These are phyloP conservation scores for Dryobates pubescens DNA, from an alignment of 2,797 vertebrate genomes.

Conservation along the genomic window DNA sequence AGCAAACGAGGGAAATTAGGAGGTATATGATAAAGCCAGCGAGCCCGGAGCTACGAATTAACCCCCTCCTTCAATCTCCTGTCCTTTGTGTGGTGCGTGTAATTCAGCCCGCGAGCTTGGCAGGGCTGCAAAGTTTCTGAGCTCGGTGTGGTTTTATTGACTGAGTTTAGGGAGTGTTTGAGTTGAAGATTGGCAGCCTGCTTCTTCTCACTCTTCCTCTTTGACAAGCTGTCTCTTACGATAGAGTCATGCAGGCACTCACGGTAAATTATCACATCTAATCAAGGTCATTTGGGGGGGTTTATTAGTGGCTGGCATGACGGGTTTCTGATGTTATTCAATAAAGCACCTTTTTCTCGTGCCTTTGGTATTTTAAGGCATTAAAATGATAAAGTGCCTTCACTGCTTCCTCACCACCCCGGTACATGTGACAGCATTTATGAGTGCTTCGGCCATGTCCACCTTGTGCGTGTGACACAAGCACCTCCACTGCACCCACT, in stretches of 20 bases:
- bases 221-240: not conserved
- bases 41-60: not conserved
- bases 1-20: not conserved
- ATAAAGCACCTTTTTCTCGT: not conserved
- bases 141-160: not conserved
- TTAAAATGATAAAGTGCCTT: not conserved
- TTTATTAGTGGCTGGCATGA: not conserved
- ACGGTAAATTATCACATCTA: not conserved
- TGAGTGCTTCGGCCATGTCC: fast-evolving
- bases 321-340: not conserved
- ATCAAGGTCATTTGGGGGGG: not conserved
- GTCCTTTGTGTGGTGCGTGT: not conserved
- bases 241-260: not conserved
- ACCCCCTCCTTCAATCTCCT: too few species aligned
- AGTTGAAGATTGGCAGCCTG: not conserved
- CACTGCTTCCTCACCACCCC: fast-evolving
- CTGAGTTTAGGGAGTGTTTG: not conserved
- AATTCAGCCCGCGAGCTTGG: not conserved
- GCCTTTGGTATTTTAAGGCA: not conserved
- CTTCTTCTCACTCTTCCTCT: not conserved
- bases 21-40: not conserved
- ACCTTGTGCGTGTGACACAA: fast-evolving
- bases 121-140: not conserved
- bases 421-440: fast-evolving
- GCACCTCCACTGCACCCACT: too few species aligned